These are phyloP conservation scores for Lophotriccus pileatus DNA, from an alignment of 2,797 vertebrate species.

Conservation along the genomic window DNA sequence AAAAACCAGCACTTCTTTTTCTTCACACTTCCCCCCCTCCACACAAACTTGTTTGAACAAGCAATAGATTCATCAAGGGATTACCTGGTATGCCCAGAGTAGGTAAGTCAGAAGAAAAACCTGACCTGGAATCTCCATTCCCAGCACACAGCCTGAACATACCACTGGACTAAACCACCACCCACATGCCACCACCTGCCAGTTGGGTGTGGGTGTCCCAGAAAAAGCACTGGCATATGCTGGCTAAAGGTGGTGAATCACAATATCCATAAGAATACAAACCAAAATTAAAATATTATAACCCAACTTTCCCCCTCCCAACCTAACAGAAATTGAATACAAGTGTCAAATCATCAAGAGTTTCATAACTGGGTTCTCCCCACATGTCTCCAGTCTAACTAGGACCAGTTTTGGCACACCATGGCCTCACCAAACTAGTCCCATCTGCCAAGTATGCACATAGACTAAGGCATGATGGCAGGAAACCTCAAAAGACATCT, in stretches of 20 bases:
- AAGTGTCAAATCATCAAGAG: neutral
- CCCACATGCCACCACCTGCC: neutral
- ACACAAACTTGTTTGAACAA: slow-evolving; percentile 51
- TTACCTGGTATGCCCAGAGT: slow-evolving; percentile 8
- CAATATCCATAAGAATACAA: neutral
- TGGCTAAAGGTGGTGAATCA: neutral
- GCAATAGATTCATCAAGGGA: slow-evolving; percentile 43
- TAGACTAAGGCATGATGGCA: neutral
- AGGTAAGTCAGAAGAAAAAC: slow-evolving; percentile 31
- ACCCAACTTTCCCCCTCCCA: fast-evolving
- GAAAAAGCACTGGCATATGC: fast-evolving
- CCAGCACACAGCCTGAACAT: neutral
- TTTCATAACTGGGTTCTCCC: neutral
- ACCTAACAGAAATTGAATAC: neutral
- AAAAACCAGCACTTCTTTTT: neutral
- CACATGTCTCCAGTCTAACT: fast-evolving
- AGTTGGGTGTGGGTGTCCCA: neutral
- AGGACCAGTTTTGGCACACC: neutral
- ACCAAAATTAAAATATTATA: neutral
- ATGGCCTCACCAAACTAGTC: neutral
- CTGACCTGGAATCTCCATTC: slow-evolving; percentile 42
- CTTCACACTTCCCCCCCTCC: neutral
- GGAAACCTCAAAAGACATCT: neutral
- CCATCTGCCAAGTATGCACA: neutral
- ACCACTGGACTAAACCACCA: neutral